Evolutionary conservation across 2,113 vertebrate species (phyloP).

Genomic region (Catagonus wagneri): DNA sequence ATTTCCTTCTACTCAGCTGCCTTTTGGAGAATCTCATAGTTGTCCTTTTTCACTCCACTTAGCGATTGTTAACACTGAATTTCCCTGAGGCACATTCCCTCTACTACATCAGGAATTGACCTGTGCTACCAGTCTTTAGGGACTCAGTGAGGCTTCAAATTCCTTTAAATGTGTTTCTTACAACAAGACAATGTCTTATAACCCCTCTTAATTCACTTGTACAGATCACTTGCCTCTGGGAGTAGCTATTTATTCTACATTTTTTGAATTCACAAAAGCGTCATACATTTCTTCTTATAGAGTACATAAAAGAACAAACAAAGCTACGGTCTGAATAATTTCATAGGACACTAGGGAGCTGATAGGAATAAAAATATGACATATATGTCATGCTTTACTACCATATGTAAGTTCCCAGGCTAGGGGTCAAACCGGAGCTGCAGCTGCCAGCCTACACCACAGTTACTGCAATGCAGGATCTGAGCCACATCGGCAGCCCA

Average conservation of each 20-base stretch:
- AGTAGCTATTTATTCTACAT: background rate
- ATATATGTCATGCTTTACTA: background rate
- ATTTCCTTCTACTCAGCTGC: background rate
- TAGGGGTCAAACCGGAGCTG: too few relatives aligned
- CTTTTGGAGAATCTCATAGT: background rate
- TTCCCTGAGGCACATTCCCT: background rate
- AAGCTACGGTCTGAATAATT: background rate
- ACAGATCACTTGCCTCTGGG: background rate
- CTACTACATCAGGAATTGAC: background rate
- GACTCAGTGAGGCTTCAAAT: background rate
- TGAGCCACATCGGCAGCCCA: too few relatives aligned
- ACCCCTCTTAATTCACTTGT: background rate
- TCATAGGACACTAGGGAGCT: background rate
- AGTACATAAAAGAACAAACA: background rate
- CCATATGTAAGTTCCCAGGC: too few relatives aligned
- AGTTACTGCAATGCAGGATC: too few relatives aligned
- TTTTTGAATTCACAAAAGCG: background rate
- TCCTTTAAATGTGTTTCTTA: background rate
- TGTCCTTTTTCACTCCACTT: slow-evolving; percentile 16
- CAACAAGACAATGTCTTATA: background rate
- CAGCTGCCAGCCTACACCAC: too few relatives aligned
- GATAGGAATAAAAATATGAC: background rate
- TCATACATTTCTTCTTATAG: background rate
- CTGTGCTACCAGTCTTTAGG: background rate
- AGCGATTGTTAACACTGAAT: background rate